These are phyloP conservation scores for Hydrochoerus hydrochaeris DNA, from an alignment of 2,113 vertebrate species.

Conservation along the genomic window DNA sequence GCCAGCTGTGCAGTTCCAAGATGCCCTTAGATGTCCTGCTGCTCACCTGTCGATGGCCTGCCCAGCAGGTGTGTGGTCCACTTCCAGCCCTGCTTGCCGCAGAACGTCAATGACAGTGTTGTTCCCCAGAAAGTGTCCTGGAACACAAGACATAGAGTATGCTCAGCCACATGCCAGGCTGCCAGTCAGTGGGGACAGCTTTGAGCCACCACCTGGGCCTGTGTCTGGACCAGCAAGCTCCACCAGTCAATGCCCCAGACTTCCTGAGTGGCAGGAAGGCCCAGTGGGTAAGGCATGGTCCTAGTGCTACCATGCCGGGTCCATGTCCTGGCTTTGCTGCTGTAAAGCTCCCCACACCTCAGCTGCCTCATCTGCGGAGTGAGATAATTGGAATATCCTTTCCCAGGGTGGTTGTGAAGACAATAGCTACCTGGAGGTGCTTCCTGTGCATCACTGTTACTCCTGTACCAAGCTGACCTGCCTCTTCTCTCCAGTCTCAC, in stretches of 20 bases:
- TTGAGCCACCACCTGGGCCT: neutral
- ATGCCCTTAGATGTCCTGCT: neutral
- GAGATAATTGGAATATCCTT: neutral
- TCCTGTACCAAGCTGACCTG: neutral
- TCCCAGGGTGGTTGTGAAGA: neutral
- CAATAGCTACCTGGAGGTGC: neutral
- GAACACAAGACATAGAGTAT: slow-evolving; percentile 72
- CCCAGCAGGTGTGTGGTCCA: slow-evolving; percentile 93
- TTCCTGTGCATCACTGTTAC: neutral
- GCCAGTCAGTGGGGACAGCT: neutral
- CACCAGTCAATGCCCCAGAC: neutral
- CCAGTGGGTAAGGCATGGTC: neutral
- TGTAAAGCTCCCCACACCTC: neutral
- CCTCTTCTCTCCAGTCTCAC: neutral
- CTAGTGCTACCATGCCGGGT: neutral
- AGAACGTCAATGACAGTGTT: slow-evolving; percentile 98
- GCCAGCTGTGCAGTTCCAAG: slow-evolving; percentile 49
- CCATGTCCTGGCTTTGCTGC: neutral
- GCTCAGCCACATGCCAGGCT: neutral
- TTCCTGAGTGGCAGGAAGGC: neutral
- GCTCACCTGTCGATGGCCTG: slow-evolving; percentile 92
- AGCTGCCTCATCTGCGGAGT: neutral
- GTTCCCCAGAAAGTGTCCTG: slow-evolving; percentile 99
- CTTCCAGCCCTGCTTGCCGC: slow-evolving; percentile 95
- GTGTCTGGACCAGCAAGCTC: neutral